Base-by-base conservation (phyloP, 2,888 invertebrate species). In the Drosophila nr. fundita region DNA sequence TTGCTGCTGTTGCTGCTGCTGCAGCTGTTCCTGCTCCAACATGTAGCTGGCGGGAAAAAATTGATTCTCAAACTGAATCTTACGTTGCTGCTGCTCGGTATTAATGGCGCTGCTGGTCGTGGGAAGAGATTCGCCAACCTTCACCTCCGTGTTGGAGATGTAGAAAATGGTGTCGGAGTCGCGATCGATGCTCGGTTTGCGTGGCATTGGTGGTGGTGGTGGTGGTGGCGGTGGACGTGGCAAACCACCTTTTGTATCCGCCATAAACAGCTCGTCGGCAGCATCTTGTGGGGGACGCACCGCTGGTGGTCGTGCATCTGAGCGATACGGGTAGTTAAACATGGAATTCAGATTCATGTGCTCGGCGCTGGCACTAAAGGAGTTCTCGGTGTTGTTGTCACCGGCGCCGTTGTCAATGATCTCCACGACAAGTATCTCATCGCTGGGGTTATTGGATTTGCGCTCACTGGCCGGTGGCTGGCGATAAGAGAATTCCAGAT, bases 121-220 rank as follows among this genome's bases (percentile, higher is more conserved):
- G 48, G 93, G 93, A 21, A 91, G 69, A 0, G 93, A 92, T 57
- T 93, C 93, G 4, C 93, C 92, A 27, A 93, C 93, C 79, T 93
- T 93, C 0, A 93, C 93, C 74, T 93, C 93, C 0, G 93, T 93
- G 61, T 93, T 93, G n/a, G 93, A 93, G 8, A 93, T 93, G 59
- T 93, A 93, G 75, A 93, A 93, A 42, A 93, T 93, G 4, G 93
- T 93, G 66, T 93, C 93, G 0, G 93, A 93, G 58, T 93, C 93
- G 10, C 92, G 87, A 76, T 93, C 93, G 40, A 91, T 90, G 58
- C 63, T 82, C 0, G 85, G 83, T 50, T 87, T 90, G 13, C 78
- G 82, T 4, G 80, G 87, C 40, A 82, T 79, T 18, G 89, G 89
- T 0, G 88, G 89, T 4, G 89, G 90, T 1, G 90, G 89, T 1